Percentiles rank a stretch among this genome's conserved stretches.
Evolutionary conservation across 2,797 vertebrate species (phyloP).

Genomic region (Pseudocheirus occidentalis): DNA sequence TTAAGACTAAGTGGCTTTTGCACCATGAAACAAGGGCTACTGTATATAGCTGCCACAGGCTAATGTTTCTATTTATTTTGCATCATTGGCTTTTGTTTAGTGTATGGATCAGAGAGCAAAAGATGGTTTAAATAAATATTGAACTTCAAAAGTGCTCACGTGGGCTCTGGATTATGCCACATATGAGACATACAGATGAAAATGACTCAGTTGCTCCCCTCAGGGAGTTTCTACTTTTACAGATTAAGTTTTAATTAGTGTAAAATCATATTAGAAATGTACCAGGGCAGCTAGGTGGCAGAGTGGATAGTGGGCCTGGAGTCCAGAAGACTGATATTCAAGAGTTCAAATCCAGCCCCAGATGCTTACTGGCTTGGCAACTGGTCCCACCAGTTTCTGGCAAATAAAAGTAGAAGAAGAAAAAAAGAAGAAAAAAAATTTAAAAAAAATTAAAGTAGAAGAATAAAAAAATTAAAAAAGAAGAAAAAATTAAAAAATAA

Average conservation of each 20-base stretch:
- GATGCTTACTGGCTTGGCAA: not conserved
- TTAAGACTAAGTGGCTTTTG: not conserved
- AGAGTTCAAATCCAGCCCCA: not conserved
- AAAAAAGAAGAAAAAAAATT: too few relatives aligned
- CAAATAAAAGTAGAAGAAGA: not conserved
- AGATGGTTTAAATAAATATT: too few relatives aligned
- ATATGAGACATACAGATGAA: too few relatives aligned
- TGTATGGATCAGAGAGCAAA: not conserved
- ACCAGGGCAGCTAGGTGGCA: not conserved
- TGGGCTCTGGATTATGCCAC: too few relatives aligned
- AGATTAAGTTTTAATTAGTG: not conserved
- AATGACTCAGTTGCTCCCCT: too few relatives aligned
- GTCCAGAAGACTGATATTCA: not conserved
- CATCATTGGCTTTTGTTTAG: not conserved
- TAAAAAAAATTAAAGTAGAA: too few relatives aligned
- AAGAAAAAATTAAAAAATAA: too few relatives aligned
- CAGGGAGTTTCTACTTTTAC: not conserved
- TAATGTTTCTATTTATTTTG: not conserved
- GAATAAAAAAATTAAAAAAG: too few relatives aligned
- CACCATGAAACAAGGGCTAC: not conserved
- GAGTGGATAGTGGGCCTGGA: not conserved
- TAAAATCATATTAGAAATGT: not conserved
- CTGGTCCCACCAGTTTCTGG: not conserved
- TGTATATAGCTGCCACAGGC: not conserved
- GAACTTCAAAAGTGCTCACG: too few relatives aligned